These are phyloP conservation scores for Neelides folsomi DNA, from an alignment of 2,888 invertebrate genomes.

Conservation along the genomic window DNA sequence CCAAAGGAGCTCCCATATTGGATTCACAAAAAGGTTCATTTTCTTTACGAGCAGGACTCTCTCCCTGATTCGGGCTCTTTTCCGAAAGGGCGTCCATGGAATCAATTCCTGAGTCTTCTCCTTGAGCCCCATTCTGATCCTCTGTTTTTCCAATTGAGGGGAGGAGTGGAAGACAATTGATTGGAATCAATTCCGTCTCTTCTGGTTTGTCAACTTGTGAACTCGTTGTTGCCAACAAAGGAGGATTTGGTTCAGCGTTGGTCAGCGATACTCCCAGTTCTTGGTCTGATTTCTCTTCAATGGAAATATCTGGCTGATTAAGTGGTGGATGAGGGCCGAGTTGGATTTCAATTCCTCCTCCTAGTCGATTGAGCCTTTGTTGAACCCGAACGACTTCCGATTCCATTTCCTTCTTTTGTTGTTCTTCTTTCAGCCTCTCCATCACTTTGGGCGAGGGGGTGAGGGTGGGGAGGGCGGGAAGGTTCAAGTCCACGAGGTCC, in stretches of 20 bases:
- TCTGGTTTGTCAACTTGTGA: too few relatives aligned
- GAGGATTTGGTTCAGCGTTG: too few relatives aligned
- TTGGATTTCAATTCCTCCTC: conserved; percentile 1
- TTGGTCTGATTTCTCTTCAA: too few relatives aligned
- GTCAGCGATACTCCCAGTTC: too few relatives aligned
- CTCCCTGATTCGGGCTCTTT: conserved; percentile 75
- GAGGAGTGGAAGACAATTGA: conserved; percentile 9
- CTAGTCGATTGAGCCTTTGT: conserved; percentile 1
- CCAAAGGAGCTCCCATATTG: neutral
- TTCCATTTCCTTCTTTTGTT: neutral
- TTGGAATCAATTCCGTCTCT: too few relatives aligned
- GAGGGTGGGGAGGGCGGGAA: conserved; percentile 7
- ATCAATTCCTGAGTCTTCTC: conserved; percentile 82
- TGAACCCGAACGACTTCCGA: conserved; percentile 1
- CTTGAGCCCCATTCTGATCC: conserved; percentile 42
- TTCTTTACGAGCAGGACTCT: conserved; percentile 45
- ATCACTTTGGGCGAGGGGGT: conserved; percentile 9
- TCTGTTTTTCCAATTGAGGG: conserved; percentile 12
- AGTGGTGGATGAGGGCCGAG: neutral
- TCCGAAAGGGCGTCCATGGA: conserved; percentile 88
- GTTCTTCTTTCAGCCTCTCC: neutral
- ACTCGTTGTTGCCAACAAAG: too few relatives aligned
- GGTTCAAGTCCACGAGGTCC: neutral
- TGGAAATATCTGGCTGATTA: too few relatives aligned
- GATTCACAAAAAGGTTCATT: conserved; percentile 33